A percentile compares a stretch with the other conserved stretches of the same genome.
Conservation (phyloP, 2,113 vertebrate genomes). For the Vombatus ursinus region DNA sequence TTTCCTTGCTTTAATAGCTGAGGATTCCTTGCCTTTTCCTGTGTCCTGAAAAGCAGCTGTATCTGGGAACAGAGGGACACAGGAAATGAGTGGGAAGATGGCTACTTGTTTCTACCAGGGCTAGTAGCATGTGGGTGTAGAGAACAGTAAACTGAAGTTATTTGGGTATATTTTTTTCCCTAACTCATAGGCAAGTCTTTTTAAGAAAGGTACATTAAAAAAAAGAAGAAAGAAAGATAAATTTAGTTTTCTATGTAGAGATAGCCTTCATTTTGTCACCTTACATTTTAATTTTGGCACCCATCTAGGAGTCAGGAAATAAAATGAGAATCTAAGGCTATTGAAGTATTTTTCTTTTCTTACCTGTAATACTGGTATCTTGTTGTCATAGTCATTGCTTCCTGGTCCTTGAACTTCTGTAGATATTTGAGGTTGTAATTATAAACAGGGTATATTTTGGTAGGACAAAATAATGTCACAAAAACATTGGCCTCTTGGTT, state of each 20-base stretch:
- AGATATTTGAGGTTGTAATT: background rate
- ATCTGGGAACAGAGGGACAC: background rate
- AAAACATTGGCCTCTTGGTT: background rate
- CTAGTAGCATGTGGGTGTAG: background rate
- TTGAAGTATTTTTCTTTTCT: background rate
- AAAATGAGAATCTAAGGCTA: background rate
- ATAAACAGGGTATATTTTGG: background rate
- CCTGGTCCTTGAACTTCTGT: background rate
- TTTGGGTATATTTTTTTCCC: background rate
- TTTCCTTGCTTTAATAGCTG: background rate
- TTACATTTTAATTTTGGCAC: background rate
- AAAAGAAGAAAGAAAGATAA: background rate
- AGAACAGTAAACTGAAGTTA: background rate
- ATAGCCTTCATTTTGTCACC: background rate
- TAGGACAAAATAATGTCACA: background rate
- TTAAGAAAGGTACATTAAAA: background rate
- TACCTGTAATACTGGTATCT: background rate
- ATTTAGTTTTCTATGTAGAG: background rate
- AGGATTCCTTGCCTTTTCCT: background rate
- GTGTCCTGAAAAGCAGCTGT: background rate
- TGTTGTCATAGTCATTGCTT: background rate
- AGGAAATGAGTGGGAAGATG: conserved; percentile 1
- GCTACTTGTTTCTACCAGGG: background rate
- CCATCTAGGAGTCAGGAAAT: background rate
- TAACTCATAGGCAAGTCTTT: background rate